Conservation (phyloP, 2,888 invertebrate genomes). For the Pterobdella sp. region DNA sequence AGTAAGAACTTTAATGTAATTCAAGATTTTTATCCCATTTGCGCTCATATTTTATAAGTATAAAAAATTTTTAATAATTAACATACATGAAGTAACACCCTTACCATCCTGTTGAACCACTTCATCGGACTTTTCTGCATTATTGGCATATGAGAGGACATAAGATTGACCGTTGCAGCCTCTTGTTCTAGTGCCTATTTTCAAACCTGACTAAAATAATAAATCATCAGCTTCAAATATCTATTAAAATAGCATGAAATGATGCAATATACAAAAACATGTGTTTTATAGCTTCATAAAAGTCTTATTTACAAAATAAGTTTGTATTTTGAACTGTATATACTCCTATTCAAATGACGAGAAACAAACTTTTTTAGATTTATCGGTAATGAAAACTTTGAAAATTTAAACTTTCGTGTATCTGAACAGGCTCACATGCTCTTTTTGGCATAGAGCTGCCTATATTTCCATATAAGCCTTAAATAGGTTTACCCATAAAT, state of each 20-base stretch:
- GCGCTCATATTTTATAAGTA: not conserved
- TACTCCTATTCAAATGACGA: too few species aligned
- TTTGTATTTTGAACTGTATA: too few species aligned
- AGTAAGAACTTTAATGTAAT: too few species aligned
- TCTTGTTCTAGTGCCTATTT: slow-evolving; percentile 88
- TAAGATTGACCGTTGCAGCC: slow-evolving; percentile 98
- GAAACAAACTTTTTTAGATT: too few species aligned
- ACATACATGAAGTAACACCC: slow-evolving; percentile 23
- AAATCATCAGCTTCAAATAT: not conserved
- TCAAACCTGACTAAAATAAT: slow-evolving; percentile 62
- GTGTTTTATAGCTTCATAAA: not conserved
- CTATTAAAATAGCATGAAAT: not conserved
- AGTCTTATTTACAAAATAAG: not conserved
- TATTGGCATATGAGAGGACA: slow-evolving; percentile 82
- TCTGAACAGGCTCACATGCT: too few species aligned
- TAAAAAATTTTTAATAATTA: not conserved
- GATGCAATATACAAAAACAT: slow-evolving; percentile 4
- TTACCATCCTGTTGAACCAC: slow-evolving; percentile 87
- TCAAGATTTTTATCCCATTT: too few species aligned
- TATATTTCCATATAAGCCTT: too few species aligned
- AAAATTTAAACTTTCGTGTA: too few species aligned
- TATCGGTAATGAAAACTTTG: too few species aligned
- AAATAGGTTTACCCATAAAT: too few species aligned
- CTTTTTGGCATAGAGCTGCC: too few species aligned
- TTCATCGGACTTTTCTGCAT: slow-evolving; percentile 88